Evolutionary conservation across 2,113 vertebrate genomes (phyloP).

Genomic region (Pollimyrus isidori): DNA sequence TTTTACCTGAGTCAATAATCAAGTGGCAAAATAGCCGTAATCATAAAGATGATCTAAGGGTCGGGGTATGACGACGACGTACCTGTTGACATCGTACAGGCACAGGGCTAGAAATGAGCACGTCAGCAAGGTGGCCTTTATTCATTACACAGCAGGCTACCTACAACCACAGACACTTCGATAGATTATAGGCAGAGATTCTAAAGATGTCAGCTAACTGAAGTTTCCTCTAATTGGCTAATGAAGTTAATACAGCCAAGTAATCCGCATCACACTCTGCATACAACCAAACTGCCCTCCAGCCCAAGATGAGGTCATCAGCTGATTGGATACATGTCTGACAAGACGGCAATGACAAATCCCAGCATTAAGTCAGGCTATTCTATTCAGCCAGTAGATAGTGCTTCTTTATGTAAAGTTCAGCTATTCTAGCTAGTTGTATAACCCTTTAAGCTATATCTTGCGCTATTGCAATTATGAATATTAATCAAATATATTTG

Average conservation of each 20-base stretch:
- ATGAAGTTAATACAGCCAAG: neutral
- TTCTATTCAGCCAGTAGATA: neutral
- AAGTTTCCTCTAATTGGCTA: neutral
- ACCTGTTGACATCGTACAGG: neutral
- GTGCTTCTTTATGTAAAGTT: neutral
- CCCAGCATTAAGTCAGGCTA: neutral
- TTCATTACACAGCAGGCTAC: neutral
- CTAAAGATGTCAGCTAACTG: neutral
- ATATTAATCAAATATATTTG: neutral
- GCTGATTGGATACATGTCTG: neutral
- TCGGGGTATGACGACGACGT: neutral
- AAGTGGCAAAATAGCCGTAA: neutral
- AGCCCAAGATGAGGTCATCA: neutral
- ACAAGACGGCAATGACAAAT: neutral
- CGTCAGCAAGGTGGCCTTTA: neutral
- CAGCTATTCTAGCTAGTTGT: neutral
- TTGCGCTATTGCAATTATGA: neutral
- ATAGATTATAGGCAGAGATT: neutral
- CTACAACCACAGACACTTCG: neutral
- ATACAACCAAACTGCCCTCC: neutral
- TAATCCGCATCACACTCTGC: neutral
- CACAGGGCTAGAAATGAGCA: neutral
- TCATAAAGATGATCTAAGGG: conserved; percentile 1
- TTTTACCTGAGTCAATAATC: neutral
- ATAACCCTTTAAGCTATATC: neutral